Evolutionary conservation across 2,113 vertebrate species (phyloP).

Genomic region (Sitta europaea): DNA sequence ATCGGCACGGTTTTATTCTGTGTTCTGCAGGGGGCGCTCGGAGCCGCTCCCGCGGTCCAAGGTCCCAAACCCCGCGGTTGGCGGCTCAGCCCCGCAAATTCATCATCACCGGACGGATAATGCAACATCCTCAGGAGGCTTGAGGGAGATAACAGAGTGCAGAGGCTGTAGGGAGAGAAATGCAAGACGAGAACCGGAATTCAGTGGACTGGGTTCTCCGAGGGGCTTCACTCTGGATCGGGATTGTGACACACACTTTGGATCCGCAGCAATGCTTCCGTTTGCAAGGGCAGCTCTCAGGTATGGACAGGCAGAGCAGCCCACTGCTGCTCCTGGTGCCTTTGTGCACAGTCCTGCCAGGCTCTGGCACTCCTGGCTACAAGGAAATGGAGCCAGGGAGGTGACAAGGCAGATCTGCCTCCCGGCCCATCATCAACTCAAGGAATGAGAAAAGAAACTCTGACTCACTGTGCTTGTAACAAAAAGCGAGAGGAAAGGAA

Average conservation of each 20-base stretch:
- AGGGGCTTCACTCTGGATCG: no score
- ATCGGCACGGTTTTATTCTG: rapidly evolving
- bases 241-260: rapidly evolving
- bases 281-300: background rate
- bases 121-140: background rate
- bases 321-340: rapidly evolving
- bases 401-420: background rate
- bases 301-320: background rate
- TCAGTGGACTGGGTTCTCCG: background rate
- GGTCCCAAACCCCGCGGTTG: no score
- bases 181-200: background rate
- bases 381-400: background rate
- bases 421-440: rapidly evolving
- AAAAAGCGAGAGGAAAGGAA: background rate
- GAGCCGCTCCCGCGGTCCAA: background rate
- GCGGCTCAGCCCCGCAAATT: background rate
- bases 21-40: background rate
- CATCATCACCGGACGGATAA: background rate
- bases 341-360: background rate
- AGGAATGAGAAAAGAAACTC: background rate
- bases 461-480: background rate
- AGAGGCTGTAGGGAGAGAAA: background rate
- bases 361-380: background rate
- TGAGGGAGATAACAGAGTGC: background rate
- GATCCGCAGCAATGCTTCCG: rapidly evolving